Evolutionary conservation across 2,888 invertebrate genomes (phyloP).

Genomic region (Hydriomena furcata): DNA sequence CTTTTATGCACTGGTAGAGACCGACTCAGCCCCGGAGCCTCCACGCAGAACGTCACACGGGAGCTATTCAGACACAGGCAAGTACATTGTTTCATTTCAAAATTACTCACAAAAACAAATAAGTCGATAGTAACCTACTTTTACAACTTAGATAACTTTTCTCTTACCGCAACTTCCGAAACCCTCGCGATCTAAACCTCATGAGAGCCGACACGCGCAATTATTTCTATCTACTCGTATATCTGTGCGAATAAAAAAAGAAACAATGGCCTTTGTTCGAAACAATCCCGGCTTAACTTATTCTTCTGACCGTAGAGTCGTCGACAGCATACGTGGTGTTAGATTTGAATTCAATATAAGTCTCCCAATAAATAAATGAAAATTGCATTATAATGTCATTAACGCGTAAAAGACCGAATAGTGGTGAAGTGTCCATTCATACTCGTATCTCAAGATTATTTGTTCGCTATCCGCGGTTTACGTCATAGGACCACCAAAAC

Average conservation of each 20-base stretch:
- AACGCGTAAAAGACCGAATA: slow-evolving; percentile 24
- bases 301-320: slow-evolving; percentile 55
- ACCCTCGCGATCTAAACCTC: slow-evolving; percentile 40
- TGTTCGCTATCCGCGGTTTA: slow-evolving; percentile 54
- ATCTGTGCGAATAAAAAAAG: slow-evolving; percentile 68
- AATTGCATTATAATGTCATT: slow-evolving; percentile 32
- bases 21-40: slow-evolving; percentile 85
- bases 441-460: slow-evolving; percentile 46
- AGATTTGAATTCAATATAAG: slow-evolving; percentile 21
- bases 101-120: slow-evolving; percentile 11
- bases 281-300: slow-evolving; percentile 64
- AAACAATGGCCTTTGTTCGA: slow-evolving; percentile 78
- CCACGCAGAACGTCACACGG: slow-evolving; percentile 84
- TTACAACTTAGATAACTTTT: slow-evolving; percentile 47
- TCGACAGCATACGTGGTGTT: slow-evolving; percentile 52
- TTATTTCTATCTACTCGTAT: slow-evolving; percentile 50
- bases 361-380: slow-evolving; percentile 19
- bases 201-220: slow-evolving; percentile 53
- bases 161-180: slow-evolving; percentile 49
- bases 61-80: slow-evolving; percentile 84
- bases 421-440: slow-evolving; percentile 39
- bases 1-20: slow-evolving; percentile 81
- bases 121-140: slow-evolving; percentile 39
- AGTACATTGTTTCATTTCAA: slow-evolving; percentile 47
- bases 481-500: slow-evolving; percentile 72